Evolutionary conservation across 2,113 vertebrate species (phyloP), one percentile per base, ranked within the genome.

Genomic region (Buteo buteo): DNA sequence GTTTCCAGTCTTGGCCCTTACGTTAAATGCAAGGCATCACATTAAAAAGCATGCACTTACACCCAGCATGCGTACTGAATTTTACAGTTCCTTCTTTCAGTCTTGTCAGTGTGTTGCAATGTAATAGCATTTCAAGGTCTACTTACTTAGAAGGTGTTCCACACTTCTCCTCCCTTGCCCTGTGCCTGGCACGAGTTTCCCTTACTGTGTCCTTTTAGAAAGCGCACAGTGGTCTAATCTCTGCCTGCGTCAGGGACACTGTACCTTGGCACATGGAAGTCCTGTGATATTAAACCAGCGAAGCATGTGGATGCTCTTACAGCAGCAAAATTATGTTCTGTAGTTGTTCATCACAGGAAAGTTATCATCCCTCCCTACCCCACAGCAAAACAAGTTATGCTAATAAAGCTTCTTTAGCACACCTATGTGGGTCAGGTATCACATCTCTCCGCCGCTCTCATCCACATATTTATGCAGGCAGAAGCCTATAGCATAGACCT

Each of bases 381-480:
- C 40, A 21, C 10, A 81, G 96, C 72, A 0, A 90, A 96, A 93
- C 96, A 64, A 96, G 96, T 96, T 94, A 50, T 86, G 95, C 96
- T 70, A 55, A 88, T 96, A 94, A 92, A 92, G 88, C 96, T 83
- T 47, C 96, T 94, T 77, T 24, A 88, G 94, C 88, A 47, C 88
- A 38, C 92, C 76, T 95, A 90, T 95, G 90, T 96, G 96, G 95
- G 95, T 95, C 96, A 96, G 94, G 95, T 96, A 97, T 96, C 96
- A 83, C 96, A 96, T 94, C 96, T 62, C 74, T 80, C 54, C 0
- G 1, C 93, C 0, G 0, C 74, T 91, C 87, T 82, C 91, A 61
- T 93, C 84, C 81, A 49, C 26, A 2, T 96, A 93, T 50, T 96
- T 96, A 95, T 95, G 90, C 94, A 95, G 93, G 87, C 87, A 96